A percentile compares a stretch with the other conserved stretches of the same genome.
phyloP scores from a whole-genome alignment of 2,888 invertebrate genomes.

The Fragum fragum region DNA sequence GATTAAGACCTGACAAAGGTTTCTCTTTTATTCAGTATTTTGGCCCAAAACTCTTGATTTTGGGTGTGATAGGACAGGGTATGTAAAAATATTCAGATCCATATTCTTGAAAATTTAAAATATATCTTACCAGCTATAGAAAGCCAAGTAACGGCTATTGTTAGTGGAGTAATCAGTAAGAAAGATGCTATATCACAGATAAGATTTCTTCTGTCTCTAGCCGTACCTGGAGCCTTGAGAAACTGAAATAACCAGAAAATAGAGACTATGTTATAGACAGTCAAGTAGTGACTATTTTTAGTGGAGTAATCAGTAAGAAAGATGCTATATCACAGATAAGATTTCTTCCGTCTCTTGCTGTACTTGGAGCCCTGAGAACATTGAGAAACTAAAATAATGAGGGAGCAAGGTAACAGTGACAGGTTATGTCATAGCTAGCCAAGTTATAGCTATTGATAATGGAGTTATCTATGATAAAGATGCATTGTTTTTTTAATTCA shows the following conservation, averaged over 20 bases:
- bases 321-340: conserved; percentile 88
- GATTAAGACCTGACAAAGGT: too few relatives aligned
- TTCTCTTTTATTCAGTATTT: too few relatives aligned
- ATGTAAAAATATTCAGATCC: too few relatives aligned
- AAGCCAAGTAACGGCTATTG: conserved; percentile 88
- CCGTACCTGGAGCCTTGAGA: conserved; percentile 88
- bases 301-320: conserved; percentile 89
- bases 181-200: conserved; percentile 89
- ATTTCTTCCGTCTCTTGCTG: conserved; percentile 86
- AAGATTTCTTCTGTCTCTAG: conserved; percentile 87
- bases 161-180: conserved; percentile 89
- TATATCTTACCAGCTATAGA: conserved; percentile 83
- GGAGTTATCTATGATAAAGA: too few relatives aligned
- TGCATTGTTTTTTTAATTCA: too few relatives aligned
- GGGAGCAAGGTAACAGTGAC: too few relatives aligned
- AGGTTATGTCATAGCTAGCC: too few relatives aligned
- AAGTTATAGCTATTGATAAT: too few relatives aligned
- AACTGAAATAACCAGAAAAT: too few relatives aligned
- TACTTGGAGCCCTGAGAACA: conserved; percentile 87
- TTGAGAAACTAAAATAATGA: conserved; percentile 90
- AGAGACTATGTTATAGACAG: conserved; percentile 87
- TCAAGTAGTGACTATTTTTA: conserved; percentile 88
- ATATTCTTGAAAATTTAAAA: not conserved
- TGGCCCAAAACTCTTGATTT: too few relatives aligned
- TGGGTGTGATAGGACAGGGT: too few relatives aligned